These are phyloP conservation scores for Hoplodrina ambigua DNA, from an alignment of 2,888 invertebrate genomes.

Conservation along the genomic window DNA sequence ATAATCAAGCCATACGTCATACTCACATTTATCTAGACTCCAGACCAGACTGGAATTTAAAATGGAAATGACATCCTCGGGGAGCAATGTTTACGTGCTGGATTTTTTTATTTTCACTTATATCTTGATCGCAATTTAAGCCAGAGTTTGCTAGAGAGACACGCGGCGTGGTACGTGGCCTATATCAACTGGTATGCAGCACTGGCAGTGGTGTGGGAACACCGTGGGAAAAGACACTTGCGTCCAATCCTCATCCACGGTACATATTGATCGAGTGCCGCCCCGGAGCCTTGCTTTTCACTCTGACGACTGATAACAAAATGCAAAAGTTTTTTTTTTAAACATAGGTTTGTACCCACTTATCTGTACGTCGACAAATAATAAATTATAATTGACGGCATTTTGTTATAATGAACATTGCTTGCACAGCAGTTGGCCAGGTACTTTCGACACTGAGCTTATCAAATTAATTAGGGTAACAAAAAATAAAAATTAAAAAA, in stretches of 20 bases:
- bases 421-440: too few relatives aligned
- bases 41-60: neutral
- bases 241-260: constrained; percentile 71
- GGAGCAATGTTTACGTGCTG: neutral
- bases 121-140: neutral
- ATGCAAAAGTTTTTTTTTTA: constrained; percentile 18
- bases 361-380: too few relatives aligned
- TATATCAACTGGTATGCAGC: constrained; percentile 18
- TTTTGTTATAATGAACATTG: too few relatives aligned
- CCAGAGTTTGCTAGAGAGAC: neutral
- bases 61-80: neutral
- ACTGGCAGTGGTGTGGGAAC: constrained; percentile 47
- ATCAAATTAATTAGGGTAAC: too few relatives aligned
- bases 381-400: too few relatives aligned
- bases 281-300: constrained; percentile 53
- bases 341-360: too few relatives aligned
- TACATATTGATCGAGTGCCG: constrained; percentile 76
- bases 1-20: neutral
- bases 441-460: too few relatives aligned
- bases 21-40: neutral
- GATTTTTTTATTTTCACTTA: neutral
- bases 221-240: constrained; percentile 77
- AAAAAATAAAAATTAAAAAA: too few relatives aligned
- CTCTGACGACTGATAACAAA: constrained; percentile 20
- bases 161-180: constrained; percentile 6